Base-by-base conservation (phyloP, 2,888 invertebrate species). In the Tinea semifulvella region DNA sequence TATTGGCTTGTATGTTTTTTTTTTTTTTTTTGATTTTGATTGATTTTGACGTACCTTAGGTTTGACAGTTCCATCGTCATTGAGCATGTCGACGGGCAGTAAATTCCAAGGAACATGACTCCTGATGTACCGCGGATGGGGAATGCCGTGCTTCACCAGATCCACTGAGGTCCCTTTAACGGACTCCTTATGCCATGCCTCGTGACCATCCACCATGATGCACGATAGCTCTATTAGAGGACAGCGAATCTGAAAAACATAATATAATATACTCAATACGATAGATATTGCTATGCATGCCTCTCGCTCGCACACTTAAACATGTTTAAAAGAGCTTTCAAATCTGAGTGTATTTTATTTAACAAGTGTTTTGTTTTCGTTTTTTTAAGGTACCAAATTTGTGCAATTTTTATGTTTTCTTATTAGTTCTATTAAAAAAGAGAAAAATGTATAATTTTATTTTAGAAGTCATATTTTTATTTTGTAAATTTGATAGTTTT, bases 181-280 rank as follows among this genome's bases (percentile, higher is more conserved):
- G 36, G 82, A 83, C 69, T 71, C 88, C 69, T 75, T 76, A 48
- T 79, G 83, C 82, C 81, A 88, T 51, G 77, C 82, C 46, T 82
- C 73, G 54, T 86, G 84, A 28, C 86, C 85, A 44, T 83, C 83
- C 50, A 84, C 84, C 63, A 87, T 83, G 42, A 88, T 69, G 40
- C 86, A 86, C 1, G 87, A 84, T 0, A 88, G 58, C 80, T 94
- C 94, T 18, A 94, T 81, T 39, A 91, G 77, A 0, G 93, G 92
- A 43, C 90, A 89, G 38, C 94, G 83, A 19, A 88, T 80, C 69
- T 89, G 82, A n/a, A n/a, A n/a, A n/a, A n/a, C n/a, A n/a, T n/a
- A 35, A 82, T 63, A 42, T 20, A 22, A 8, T 7, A 22, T 22
- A 22, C 25, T 22, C 8, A 22, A 7, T 22, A 7, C 5, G 8